Conservation (phyloP, 2,797 vertebrate genomes). For the Myiothlypis chrysogaster region DNA sequence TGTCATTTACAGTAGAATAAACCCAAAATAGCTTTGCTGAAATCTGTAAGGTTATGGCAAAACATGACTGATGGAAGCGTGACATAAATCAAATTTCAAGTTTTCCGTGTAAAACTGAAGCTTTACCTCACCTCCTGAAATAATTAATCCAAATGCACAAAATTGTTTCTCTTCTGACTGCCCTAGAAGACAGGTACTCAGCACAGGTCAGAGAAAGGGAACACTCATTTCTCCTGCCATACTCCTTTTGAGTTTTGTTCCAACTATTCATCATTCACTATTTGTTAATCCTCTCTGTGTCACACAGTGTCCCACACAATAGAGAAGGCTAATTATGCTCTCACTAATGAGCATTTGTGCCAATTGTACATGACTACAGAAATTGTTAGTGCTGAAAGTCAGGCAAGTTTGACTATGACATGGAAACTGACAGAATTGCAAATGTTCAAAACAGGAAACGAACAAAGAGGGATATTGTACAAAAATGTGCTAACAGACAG, state of each 20-base stretch:
- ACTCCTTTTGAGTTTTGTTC: background rate
- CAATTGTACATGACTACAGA: background rate
- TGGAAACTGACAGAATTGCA: background rate
- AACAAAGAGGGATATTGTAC: background rate
- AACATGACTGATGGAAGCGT: background rate
- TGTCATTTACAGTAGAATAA: conserved; percentile 10
- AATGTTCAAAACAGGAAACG: rapidly evolving
- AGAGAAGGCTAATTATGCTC: conserved; percentile 4
- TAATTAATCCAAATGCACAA: background rate
- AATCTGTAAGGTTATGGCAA: background rate
- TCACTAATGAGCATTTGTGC: background rate
- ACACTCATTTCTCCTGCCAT: background rate
- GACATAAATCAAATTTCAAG: conserved; percentile 10
- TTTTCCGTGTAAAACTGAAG: background rate
- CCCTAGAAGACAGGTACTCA: background rate
- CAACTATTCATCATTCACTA: background rate
- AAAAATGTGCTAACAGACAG: background rate
- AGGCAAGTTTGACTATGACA: background rate
- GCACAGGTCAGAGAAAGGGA: background rate
- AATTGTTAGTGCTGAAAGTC: background rate
- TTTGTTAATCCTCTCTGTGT: background rate
- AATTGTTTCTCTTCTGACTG: background rate
- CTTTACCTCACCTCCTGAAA: background rate
- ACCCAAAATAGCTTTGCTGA: background rate
- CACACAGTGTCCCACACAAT: background rate